Evolutionary conservation across 2,888 invertebrate species (phyloP).

Genomic region (Cryptocephalus primarius): DNA sequence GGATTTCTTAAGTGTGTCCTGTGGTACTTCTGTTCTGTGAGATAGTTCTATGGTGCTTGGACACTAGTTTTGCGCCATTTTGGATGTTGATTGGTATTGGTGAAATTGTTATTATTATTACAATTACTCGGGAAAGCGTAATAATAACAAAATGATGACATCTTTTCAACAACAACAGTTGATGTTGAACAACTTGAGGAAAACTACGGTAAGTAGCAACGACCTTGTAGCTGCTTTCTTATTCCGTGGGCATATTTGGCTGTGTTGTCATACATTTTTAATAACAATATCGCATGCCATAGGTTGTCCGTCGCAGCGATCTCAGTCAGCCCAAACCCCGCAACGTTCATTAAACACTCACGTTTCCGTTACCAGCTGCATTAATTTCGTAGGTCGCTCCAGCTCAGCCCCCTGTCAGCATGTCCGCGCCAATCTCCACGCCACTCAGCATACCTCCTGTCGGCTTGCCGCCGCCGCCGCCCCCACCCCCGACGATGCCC

Average conservation of each 20-base stretch:
- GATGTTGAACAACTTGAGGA: conserved; percentile 12
- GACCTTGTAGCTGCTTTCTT: neutral
- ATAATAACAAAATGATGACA: conserved; percentile 28
- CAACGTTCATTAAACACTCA: too few species aligned
- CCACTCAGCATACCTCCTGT: conserved; percentile 2
- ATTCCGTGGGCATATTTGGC: neutral
- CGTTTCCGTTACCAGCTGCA: too few species aligned
- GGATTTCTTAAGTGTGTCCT: too few species aligned
- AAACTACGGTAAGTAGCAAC: conserved; percentile 8
- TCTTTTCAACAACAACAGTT: conserved; percentile 30
- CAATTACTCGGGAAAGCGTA: too few species aligned
- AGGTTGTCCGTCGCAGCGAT: too few species aligned
- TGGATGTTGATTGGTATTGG: too few species aligned
- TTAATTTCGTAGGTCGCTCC: neutral
- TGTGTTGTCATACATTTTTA: neutral
- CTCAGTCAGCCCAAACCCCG: too few species aligned
- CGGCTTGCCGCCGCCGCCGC: conserved; percentile 2
- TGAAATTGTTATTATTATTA: too few species aligned
- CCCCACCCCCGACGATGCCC: conserved; percentile 2
- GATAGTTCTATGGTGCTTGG: too few species aligned
- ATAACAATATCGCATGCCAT: neutral
- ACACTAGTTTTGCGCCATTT: too few species aligned
- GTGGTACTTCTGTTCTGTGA: too few species aligned
- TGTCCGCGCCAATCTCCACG: conserved; percentile 6
- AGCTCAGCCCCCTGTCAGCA: conserved; percentile 4